Evolutionary conservation across 2,113 vertebrate species (phyloP), one percentile per base, ranked within the genome.

Genomic region (Elanoides forficatus): DNA sequence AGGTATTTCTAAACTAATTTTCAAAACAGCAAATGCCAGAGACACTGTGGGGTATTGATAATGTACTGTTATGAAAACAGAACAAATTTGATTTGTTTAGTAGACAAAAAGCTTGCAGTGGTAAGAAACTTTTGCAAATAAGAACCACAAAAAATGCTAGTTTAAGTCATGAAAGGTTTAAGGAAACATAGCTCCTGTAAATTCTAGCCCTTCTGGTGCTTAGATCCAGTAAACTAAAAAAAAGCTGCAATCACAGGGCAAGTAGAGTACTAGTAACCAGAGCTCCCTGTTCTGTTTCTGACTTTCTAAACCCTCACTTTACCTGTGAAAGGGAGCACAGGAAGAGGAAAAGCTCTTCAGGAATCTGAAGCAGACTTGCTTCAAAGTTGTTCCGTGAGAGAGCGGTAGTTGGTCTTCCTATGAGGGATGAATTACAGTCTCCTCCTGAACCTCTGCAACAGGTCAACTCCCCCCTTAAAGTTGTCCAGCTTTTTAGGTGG

Each of bases 1-100:
- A 93, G 78, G 74, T 83, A 65, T 48, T 88, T 93, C 81, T 94
- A 81, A 97, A 78, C 21, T 78, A 65, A 73, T 90, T 72, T 65
- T 30, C 47, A 56, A 95, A 93, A 89, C 21, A 85, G 8, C 73
- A 96, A 93, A 86, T 81, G 7, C 60, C 56, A 85, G 63, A 81
- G 56, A 40, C 34, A 79, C 17, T n/a, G 25, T 56, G n/a, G 62
- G 67, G 13, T 87, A 70, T 78, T 94, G 45, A 92, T 93, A 93
- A 86, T 36, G 32, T 59, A 32, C 20, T 71, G 53, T 72, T 91
- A 92, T n/a, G 58, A 91, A 78, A 93, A 17, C 29, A 94, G 52
- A 94, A 85, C 32, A 86, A 40, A 82, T 90, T 30, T 92, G 21
- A 85, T 86, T 81, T 79, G 48, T 83, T 96, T 90, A 38, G 30